phyloP scores from a whole-genome alignment of 1,140 invertebrate species.

The Cydia splendana region DNA sequence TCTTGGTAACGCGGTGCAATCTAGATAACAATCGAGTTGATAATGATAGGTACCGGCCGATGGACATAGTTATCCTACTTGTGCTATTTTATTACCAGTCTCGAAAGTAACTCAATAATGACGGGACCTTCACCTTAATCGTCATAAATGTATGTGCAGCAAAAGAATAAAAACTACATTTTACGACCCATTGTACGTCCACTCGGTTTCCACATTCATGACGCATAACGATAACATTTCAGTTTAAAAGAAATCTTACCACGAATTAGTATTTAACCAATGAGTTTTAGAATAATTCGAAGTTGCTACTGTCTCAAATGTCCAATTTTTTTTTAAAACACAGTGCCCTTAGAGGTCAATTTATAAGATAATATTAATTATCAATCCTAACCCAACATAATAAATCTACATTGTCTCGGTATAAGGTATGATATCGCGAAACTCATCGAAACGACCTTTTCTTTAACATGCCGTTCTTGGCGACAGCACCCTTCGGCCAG shows the following conservation, averaged over 20 bases:
- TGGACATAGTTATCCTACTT: not conserved
- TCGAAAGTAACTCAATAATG: not conserved
- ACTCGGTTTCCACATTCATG: not conserved
- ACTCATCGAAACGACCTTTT: not conserved
- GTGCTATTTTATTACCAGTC: not conserved
- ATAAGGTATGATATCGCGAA: not conserved
- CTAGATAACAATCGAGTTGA: not conserved
- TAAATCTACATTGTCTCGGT: no score
- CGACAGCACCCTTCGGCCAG: no score
- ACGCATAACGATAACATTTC: not conserved
- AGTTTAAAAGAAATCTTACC: not conserved
- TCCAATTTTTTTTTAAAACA: no score
- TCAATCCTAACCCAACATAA: no score
- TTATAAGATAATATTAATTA: no score
- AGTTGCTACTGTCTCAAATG: no score
- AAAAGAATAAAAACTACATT: not conserved
- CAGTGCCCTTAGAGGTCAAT: no score
- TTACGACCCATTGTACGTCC: conserved; percentile 9
- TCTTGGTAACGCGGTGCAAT: not conserved
- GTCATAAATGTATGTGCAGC: not conserved
- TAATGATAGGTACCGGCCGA: not conserved
- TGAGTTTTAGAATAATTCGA: no score
- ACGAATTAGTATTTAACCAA: no score
- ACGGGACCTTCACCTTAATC: not conserved
- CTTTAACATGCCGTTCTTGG: not conserved